phyloP scores from a whole-genome alignment of 2,113 vertebrate species.

The Pica pica region DNA sequence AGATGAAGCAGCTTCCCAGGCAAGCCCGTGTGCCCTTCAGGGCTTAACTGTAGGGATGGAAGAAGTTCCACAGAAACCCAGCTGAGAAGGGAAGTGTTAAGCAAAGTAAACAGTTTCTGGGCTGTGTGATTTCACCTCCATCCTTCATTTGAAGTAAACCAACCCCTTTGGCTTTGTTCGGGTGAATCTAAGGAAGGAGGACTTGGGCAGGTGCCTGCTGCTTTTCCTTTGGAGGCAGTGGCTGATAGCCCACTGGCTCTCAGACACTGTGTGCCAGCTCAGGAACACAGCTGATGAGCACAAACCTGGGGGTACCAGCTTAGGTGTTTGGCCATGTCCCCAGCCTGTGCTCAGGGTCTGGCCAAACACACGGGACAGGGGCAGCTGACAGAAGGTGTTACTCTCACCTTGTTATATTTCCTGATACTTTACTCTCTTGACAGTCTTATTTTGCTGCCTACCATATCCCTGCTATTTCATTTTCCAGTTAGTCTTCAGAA shows the following conservation, averaged over 20 bases:
- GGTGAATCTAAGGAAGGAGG: not conserved
- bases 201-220: not conserved
- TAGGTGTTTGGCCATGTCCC: not conserved
- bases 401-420: not conserved
- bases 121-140: not conserved
- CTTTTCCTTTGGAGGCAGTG: not conserved
- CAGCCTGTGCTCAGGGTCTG: not conserved
- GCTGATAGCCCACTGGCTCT: not conserved
- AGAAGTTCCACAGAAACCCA: not conserved
- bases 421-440: not conserved
- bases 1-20: no score
- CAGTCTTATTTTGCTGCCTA: not conserved
- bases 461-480: not conserved
- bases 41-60: not conserved
- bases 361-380: fast-evolving
- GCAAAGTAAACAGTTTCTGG: not conserved
- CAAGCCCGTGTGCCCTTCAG: not conserved
- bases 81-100: not conserved
- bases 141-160: not conserved
- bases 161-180: not conserved
- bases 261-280: not conserved
- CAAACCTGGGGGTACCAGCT: fast-evolving
- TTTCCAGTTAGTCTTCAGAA: not conserved
- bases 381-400: not conserved
- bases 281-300: fast-evolving